These are phyloP conservation scores for Streptopelia turtur DNA, from an alignment of 2,797 vertebrate genomes.

Conservation along the genomic window DNA sequence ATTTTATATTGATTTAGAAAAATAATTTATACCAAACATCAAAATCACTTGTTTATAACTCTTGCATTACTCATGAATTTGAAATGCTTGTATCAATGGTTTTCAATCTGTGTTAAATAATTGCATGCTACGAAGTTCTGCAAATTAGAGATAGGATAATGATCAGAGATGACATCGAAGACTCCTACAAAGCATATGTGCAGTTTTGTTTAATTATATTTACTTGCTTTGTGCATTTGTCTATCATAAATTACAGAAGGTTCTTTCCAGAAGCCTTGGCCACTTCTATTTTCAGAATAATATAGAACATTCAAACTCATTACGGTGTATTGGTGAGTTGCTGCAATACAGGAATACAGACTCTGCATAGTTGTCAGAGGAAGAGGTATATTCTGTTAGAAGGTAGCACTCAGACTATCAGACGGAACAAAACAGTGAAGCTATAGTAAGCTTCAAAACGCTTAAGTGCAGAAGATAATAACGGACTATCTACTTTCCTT, in stretches of 20 bases:
- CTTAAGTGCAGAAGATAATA: not conserved
- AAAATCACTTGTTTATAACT: not conserved
- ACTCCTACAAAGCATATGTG: not conserved
- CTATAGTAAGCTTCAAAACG: not conserved
- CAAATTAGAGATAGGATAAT: not conserved
- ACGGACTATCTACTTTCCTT: not conserved
- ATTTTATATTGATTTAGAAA: not conserved
- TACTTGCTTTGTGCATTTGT: not conserved
- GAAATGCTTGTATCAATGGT: not conserved
- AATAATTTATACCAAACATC: not conserved
- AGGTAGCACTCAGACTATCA: not conserved
- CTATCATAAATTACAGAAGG: not conserved
- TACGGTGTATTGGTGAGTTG: not conserved
- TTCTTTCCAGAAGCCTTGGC: not conserved
- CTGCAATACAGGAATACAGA: not conserved
- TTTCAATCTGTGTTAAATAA: not conserved
- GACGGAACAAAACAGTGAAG: not conserved
- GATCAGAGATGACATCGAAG: not conserved
- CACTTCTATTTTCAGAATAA: not conserved
- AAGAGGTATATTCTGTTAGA: not conserved
- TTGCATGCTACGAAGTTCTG: not conserved
- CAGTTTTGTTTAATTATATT: not conserved
- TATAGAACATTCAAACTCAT: not conserved
- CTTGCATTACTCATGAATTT: not conserved
- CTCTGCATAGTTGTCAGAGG: not conserved